Conservation (phyloP, 2,888 invertebrate genomes). For the Spilosoma lubricipeda region DNA sequence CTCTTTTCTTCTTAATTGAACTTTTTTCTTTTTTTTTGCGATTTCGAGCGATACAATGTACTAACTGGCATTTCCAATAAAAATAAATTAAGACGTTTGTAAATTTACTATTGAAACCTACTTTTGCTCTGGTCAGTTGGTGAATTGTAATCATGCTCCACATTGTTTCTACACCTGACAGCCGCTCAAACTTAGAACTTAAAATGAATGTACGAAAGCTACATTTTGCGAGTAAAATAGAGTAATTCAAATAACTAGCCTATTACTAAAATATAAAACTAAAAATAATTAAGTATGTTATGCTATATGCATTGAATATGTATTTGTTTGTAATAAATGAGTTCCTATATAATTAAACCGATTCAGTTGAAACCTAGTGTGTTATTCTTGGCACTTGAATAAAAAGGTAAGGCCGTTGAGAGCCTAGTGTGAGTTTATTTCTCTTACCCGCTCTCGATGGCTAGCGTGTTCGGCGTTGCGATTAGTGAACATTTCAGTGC, state of each 20-base stretch:
- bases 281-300: neutral
- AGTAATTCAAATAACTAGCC: neutral
- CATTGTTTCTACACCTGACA: neutral
- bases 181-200: neutral
- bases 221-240: neutral
- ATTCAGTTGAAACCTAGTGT: neutral
- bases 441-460: too few species aligned
- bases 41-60: neutral
- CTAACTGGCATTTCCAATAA: too few species aligned
- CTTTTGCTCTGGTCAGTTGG: too few species aligned
- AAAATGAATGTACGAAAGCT: neutral
- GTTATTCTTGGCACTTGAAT: neutral
- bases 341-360: neutral
- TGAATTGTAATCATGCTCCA: too few species aligned
- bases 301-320: neutral
- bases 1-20: neutral
- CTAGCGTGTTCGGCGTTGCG: too few species aligned
- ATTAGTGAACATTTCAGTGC: too few species aligned
- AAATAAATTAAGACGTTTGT: neutral
- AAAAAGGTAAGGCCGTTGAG: neutral
- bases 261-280: neutral
- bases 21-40: too few species aligned
- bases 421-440: too few species aligned
- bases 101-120: neutral
- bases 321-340: neutral